Evolutionary conservation across 2,888 invertebrate genomes (phyloP).

Genomic region (Tineola bisselliella): DNA sequence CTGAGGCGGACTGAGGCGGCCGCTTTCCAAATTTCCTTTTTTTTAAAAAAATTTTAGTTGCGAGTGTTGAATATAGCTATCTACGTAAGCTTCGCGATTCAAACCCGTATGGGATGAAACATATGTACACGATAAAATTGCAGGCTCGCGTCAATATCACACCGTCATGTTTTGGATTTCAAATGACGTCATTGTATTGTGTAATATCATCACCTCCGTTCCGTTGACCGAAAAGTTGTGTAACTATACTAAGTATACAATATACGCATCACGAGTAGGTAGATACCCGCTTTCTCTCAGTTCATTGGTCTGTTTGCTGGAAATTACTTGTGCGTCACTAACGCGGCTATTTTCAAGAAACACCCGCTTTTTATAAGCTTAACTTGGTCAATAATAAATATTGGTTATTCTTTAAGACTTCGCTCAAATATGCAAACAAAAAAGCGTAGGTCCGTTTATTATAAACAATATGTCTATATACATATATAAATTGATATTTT

Average conservation of each 20-base stretch:
- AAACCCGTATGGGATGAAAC: neutral
- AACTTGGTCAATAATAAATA: too few relatives aligned
- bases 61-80: neutral
- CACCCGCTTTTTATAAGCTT: too few relatives aligned
- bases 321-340: constrained; percentile 1
- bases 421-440: too few relatives aligned
- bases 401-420: too few relatives aligned
- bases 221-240: constrained; percentile 12
- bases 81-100: neutral
- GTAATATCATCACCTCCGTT: constrained; percentile 2
- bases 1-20: too few relatives aligned
- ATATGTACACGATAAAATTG: neutral
- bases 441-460: too few relatives aligned
- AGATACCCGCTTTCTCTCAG: neutral
- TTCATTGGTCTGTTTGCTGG: neutral
- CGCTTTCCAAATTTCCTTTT: too few relatives aligned
- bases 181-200: constrained; percentile 8
- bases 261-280: neutral
- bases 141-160: neutral
- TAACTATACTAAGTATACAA: neutral
- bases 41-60: too few relatives aligned
- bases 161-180: neutral
- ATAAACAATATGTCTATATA: too few relatives aligned
- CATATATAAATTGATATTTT: too few relatives aligned
- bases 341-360: neutral